Evolutionary conservation across 2,888 invertebrate genomes (phyloP), one percentile per base, ranked within the genome.

Genomic region (Drosophila kuntzei): DNA sequence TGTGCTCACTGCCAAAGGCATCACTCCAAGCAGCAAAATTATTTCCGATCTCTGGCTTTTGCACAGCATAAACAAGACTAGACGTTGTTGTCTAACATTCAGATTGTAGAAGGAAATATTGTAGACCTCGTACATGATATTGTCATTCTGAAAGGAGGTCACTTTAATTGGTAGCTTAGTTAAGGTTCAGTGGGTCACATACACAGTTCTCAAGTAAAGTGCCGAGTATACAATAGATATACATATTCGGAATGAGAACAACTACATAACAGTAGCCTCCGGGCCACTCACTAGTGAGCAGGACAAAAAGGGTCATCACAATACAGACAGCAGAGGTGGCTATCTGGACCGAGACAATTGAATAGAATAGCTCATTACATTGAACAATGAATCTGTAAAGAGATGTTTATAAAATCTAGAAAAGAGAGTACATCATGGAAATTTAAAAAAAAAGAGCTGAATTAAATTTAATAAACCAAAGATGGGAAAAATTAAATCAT

Each of bases 211-310:
- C 79, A 1, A 79, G 71, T 20, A 80, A 36, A 0, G 89, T 85
- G 0, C 89, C 90, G 11, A 89, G 58, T 29, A 84, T 78, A 43
- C 87, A 85, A 29, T 87, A 89, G 0, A 83, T 41, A 66, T 87
- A 90, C 47, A 90, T 49, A 25, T 71, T 69, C 2, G 61, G 54
- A 25, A 85, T 54, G 0, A 67, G 25, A 1, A 77, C 20, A 4
- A 65, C 3, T 11, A 87, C 53, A 53, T 81, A 90, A 0, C 70
- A 36, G 63, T 79, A 86, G 0, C 76, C 80, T 0, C 76, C 81
- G 0, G 81, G 63, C 90, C 89, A 90, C 27, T 74, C 62, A 3
- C 76, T 69, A 1, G 66, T 71, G 3, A 89, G 47, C 11, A 83
- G 41, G 0, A 74, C 70, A 34, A 79, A 86, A n/a, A 88, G 63